A percentile compares a stretch with the other conserved stretches of the same genome.
Evolutionary conservation across 2,113 vertebrate species (phyloP).

Genomic region (Mormyrus iriodes): DNA sequence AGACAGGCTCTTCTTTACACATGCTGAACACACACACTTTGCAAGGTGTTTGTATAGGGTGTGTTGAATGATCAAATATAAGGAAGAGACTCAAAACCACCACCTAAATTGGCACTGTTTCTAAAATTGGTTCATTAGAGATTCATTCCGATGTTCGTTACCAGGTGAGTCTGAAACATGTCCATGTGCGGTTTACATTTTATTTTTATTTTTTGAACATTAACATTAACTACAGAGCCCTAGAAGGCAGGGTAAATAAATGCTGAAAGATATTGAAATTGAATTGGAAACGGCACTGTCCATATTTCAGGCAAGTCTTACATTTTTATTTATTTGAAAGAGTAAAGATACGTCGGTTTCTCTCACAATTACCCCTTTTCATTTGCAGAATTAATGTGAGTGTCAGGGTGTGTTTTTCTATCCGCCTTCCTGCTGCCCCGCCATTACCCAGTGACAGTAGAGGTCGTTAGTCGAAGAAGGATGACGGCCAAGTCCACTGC

Average conservation of each 20-base stretch:
- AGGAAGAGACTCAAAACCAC: neutral
- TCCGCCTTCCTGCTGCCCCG: constrained; percentile 34
- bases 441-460: constrained; percentile 63
- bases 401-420: constrained; percentile 57
- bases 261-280: constrained; percentile 59
- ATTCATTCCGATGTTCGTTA: neutral
- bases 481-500: constrained; percentile 69
- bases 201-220: constrained; percentile 22
- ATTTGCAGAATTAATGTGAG: constrained; percentile 66
- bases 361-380: constrained; percentile 67
- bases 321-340: constrained; percentile 67
- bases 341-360: constrained; percentile 63
- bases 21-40: neutral
- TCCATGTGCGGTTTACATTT: neutral
- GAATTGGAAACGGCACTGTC: constrained; percentile 68
- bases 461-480: constrained; percentile 69
- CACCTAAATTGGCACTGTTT: neutral
- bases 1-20: neutral
- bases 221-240: constrained; percentile 47
- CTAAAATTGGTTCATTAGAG: neutral
- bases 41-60: neutral
- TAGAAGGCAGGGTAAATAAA: constrained; percentile 55
- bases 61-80: neutral
- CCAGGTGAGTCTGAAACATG: constrained; percentile 18
- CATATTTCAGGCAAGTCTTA: constrained; percentile 67